Conservation (phyloP, 2,888 invertebrate genomes). For the Eupeodes luniger region DNA sequence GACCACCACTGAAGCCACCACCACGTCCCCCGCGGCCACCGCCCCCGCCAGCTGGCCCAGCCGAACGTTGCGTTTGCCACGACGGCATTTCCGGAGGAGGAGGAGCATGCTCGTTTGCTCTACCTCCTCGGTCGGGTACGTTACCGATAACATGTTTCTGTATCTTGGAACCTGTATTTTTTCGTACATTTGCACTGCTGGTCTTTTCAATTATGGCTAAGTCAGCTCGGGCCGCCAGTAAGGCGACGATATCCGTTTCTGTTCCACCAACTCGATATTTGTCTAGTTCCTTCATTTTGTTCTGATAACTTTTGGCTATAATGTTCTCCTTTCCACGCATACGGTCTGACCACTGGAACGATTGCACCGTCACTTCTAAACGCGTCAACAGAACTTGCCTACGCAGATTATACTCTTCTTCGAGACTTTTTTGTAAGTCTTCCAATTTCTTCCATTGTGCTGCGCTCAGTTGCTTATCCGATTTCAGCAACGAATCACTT, state of each 20-base stretch:
- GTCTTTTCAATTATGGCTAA: slow-evolving; percentile 96
- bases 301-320: slow-evolving; percentile 87
- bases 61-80: slow-evolving; percentile 90
- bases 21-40: slow-evolving; percentile 83
- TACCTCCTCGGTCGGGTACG: slow-evolving; percentile 97
- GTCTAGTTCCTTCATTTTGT: slow-evolving; percentile 83
- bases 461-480: slow-evolving; percentile 87
- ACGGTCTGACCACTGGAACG: slow-evolving; percentile 96
- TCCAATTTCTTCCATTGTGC: slow-evolving; percentile 93
- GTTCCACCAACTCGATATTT: slow-evolving; percentile 82
- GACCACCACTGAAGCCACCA: slow-evolving; percentile 78
- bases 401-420: slow-evolving; percentile 92
- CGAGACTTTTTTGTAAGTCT: slow-evolving; percentile 89
- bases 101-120: slow-evolving; percentile 94
- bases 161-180: slow-evolving; percentile 92
- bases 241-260: slow-evolving; percentile 88
- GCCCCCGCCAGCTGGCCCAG: slow-evolving; percentile 85
- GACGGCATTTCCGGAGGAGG: slow-evolving; percentile 99
- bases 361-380: slow-evolving; percentile 97
- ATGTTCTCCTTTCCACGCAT: slow-evolving; percentile 90
- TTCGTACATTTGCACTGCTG: slow-evolving; percentile 92
- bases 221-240: slow-evolving; percentile 93
- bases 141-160: slow-evolving; percentile 95
- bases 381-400: slow-evolving; percentile 95
- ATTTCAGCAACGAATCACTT: slow-evolving; percentile 91